Base-by-base conservation (phyloP, 2,888 invertebrate genomes). In the Campoletis raptor region DNA sequence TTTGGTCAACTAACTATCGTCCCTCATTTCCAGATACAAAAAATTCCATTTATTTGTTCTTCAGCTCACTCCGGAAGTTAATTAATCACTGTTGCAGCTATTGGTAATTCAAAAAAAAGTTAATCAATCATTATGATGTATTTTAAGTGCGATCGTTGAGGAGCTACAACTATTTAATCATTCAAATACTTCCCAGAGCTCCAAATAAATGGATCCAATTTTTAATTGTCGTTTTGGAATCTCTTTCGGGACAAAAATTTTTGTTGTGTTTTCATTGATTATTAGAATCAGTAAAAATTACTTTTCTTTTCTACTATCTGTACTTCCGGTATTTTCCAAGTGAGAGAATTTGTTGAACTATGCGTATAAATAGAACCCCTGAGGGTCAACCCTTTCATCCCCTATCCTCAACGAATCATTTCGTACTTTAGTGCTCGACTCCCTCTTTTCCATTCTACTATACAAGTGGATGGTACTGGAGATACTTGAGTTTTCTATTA, bases 401-500 rank as follows among this genome's bases (percentile, higher is more conserved):
- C 54, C 37, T 42, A 54, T 67, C 18, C 61, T 76, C 54, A 30
- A 76, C 54, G 74, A 67, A 76, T 74, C 54, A 76, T 81, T 81
- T 67, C 54, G 57, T 67, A 24, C 64, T 81, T 54, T 54, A 45
- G 40, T 48, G 67, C 45, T 74, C 74, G 18, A 45, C 81, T 74
- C 30, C 24, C 61, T 84, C 37, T 64, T 70, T 70, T 42, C 48
- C 74, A 76, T 30, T 61, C 42, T 74, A 7, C 74, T 80, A 57
- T 24, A 69, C 73, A 37, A 74, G 42, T 40, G 54, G 45, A 48
- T 72, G 78, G 73, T 45, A 73, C 24, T 30, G 18, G 67, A 45
- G 69, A 36, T 40, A 69, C 80, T 85, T 42, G 69, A 67, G 54
- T 61, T 74, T 74, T 74, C 76, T 70, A 69, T 81, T 74, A 57